A percentile compares a stretch with the other conserved stretches of the same genome.
Evolutionary conservation across 1,140 invertebrate genomes (phyloP).

Genomic region (Probaryconus sp.): DNA sequence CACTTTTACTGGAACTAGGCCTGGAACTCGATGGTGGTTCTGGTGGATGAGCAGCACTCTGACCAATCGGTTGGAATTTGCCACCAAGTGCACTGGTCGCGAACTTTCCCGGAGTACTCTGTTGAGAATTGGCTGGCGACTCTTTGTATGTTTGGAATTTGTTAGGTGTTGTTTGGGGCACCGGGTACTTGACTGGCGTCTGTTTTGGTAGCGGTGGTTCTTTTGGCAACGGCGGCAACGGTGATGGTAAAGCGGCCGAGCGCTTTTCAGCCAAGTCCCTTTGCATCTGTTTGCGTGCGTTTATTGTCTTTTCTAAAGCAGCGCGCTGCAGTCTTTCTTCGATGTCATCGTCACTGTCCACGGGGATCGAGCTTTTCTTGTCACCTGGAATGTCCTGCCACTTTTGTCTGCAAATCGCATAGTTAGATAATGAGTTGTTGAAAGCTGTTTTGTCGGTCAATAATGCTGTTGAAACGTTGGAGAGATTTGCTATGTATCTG

Average conservation of each 20-base stretch:
- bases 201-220: constrained; percentile 75
- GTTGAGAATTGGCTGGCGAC: constrained; percentile 53
- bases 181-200: constrained; percentile 74
- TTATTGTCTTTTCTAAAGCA: constrained; percentile 72
- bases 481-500: constrained; percentile 58
- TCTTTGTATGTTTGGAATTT: constrained; percentile 74
- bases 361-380: constrained; percentile 63
- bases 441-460: constrained; percentile 47
- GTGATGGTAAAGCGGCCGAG: constrained; percentile 72
- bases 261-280: constrained; percentile 75
- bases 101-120: constrained; percentile 66
- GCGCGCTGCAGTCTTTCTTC: constrained; percentile 72
- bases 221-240: constrained; percentile 75
- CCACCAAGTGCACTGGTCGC: constrained; percentile 65
- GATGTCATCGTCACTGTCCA: constrained; percentile 72
- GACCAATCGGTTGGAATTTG: constrained; percentile 76
- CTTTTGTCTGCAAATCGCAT: constrained; percentile 67
- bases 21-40: constrained; percentile 66
- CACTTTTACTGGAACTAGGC: constrained; percentile 62
- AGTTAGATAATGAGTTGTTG: constrained; percentile 49
- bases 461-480: constrained; percentile 54
- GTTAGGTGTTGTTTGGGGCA: constrained; percentile 71
- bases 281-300: constrained; percentile 75
- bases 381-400: constrained; percentile 71
- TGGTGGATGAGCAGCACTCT: constrained; percentile 65